phyloP scores from a whole-genome alignment of 2,797 vertebrate genomes.

The Clarias laeviceps region DNA sequence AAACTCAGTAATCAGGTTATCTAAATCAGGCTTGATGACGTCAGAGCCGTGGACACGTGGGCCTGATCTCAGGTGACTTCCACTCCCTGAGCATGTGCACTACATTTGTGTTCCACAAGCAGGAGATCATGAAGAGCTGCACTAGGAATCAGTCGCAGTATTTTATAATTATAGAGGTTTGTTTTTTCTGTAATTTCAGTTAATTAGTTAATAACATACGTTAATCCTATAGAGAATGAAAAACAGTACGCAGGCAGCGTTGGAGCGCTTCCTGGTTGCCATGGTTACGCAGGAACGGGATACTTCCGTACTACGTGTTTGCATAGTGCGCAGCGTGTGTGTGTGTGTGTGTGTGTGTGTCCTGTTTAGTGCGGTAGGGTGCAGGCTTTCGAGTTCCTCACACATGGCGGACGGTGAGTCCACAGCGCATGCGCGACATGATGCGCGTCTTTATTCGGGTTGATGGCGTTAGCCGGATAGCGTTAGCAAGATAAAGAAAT shows the following conservation, averaged over 20 bases:
- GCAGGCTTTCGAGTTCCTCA: not conserved
- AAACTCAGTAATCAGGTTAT: not conserved
- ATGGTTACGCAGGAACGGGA: not conserved
- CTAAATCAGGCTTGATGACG: not conserved
- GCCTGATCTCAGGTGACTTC: not conserved
- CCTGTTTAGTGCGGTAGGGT: not conserved
- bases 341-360: not conserved
- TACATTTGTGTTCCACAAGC: not conserved
- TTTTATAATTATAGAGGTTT: not conserved
- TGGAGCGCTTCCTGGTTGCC: not conserved
- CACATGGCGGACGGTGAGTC: not conserved
- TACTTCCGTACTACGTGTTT: not conserved
- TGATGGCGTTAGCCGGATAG: constrained; percentile 26
- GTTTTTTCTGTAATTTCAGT: not conserved
- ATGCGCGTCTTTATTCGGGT: not conserved
- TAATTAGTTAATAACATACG: too few relatives aligned
- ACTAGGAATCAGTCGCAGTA: not conserved
- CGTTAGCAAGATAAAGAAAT: constrained; percentile 16
- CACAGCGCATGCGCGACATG: constrained; percentile 8
- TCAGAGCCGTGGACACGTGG: not conserved
- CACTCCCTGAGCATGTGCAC: not conserved
- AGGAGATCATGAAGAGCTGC: not conserved
- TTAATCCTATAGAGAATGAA: not conserved
- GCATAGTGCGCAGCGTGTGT: too few relatives aligned
- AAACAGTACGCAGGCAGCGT: not conserved